Base-by-base conservation (phyloP, 2,113 vertebrate species). In the Atrichornis clamosus region DNA sequence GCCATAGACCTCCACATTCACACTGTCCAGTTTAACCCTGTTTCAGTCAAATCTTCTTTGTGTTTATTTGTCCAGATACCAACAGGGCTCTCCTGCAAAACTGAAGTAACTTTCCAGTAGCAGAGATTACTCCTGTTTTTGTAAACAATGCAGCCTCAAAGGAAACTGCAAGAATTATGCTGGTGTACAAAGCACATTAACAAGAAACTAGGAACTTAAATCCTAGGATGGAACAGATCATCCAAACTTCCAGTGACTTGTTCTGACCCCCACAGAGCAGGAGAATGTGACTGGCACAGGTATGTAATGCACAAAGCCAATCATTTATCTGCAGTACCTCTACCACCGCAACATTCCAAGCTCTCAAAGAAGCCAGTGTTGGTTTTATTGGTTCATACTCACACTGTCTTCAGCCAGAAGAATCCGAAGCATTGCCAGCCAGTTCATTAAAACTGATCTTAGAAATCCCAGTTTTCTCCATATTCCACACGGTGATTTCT, bases 321-420 rank as follows among this genome's bases (percentile, higher is more conserved):
- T 4, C 15, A 37, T 37, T 64, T 74, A 35, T 90, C 16, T 8
- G 19, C 3, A 2, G 8, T 50, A 81, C 11, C 32, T 73, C 39
- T 41, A 41, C 15, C 17, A 76, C 9, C 1, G 1, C 7, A n/a
- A 5, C 39, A 74, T 9, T 30, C 37, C 4, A 1, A 64, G 11
- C 12, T 78, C 28, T 46, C 21, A 28, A 35, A 74, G 15, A 82
- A 64, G 35, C 18, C 70, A 32, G 4, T 26, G 11, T 19, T 60
- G 13, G 18, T 60, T 87, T 84, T 63, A 87, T 24, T 11, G 6
- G 30, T 49, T 76, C 65, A 82, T 15, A 67, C 0, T 8, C 27
- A 37, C 26, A 26, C 8, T 2, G 0, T 15, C 67, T 82, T 17
- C 21, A 42, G 28, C 0, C 2, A 75, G 14, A 39, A 68, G 2